phyloP scores from a whole-genome alignment of 2,888 invertebrate species.

The Lithophane ornitopus region DNA sequence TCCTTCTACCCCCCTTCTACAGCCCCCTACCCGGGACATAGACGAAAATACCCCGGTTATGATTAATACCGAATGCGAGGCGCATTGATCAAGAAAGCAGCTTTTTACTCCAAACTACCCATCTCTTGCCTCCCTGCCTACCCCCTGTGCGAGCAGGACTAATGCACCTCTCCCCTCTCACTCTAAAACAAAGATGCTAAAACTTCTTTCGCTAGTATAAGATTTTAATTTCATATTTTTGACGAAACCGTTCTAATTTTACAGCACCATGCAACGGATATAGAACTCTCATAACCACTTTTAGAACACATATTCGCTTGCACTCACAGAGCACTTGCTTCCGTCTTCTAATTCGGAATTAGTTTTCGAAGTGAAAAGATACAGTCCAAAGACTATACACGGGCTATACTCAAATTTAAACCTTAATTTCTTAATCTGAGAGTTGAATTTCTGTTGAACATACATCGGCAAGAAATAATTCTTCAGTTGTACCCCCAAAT shows the following conservation, averaged over 20 bases:
- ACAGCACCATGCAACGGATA: slow-evolving; percentile 60
- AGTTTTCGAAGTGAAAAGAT: slow-evolving; percentile 91
- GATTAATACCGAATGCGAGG: slow-evolving; percentile 90
- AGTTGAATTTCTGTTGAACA: slow-evolving; percentile 75
- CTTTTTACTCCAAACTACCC: slow-evolving; percentile 91
- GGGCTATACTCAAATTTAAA: slow-evolving; percentile 68
- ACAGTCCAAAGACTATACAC: slow-evolving; percentile 89
- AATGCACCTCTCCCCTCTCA: slow-evolving; percentile 88
- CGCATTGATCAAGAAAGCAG: slow-evolving; percentile 91
- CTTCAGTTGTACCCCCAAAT: slow-evolving; percentile 91
- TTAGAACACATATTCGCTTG: slow-evolving; percentile 66
- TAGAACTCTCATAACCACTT: slow-evolving; percentile 57
- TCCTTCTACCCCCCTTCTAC: slow-evolving; percentile 72
- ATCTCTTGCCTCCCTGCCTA: slow-evolving; percentile 80
- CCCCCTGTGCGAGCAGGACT: slow-evolving; percentile 85
- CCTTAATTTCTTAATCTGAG: slow-evolving; percentile 71
- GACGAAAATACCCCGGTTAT: slow-evolving; percentile 91
- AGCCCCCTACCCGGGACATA: slow-evolving; percentile 78
- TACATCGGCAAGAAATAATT: slow-evolving; percentile 88
- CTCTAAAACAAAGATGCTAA: slow-evolving; percentile 91
- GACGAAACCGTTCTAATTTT: slow-evolving; percentile 90
- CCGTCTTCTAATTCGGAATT: slow-evolving; percentile 90
- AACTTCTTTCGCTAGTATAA: slow-evolving; percentile 91
- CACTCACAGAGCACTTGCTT: slow-evolving; percentile 80
- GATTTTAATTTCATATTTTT: slow-evolving; percentile 91